Base-by-base conservation (phyloP, 2,797 vertebrate species). In the Acanthurus leucopareius region DNA sequence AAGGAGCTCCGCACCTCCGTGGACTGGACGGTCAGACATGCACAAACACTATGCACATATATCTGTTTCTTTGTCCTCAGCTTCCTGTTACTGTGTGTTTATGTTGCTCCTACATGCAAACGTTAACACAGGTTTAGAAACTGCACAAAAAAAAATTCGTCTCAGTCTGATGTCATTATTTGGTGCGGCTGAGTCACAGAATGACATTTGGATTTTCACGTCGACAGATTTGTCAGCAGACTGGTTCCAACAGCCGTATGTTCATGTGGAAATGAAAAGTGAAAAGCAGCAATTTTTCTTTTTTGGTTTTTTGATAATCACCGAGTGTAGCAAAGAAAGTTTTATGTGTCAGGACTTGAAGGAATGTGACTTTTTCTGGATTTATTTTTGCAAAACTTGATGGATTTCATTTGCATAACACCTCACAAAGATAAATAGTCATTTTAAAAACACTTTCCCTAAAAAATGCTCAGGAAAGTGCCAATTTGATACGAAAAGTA, bases 21-120 rank as follows among this genome's bases (percentile, higher is more conserved):
- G 92, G 98, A 99, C 93, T 99, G 98, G 98, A 99, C 96, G 78
- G 98, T 99, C 93, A 95, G 97, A 90, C 64, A 68, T 7, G 0
- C 54, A 28, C 38, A 69, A 0, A 10, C 44, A 51, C 73, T 35
- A 15, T 49, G 2, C n/a, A n/a, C n/a, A n/a, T n/a, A n/a, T n/a
- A n/a, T n/a, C n/a, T n/a, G n/a, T n/a, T n/a, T n/a, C n/a, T n/a
- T n/a, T n/a, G n/a, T n/a, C n/a, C n/a, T n/a, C n/a, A n/a, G n/a
- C n/a, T 25, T 4, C 7, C 16, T 6, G 6, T 2, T 57, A n/a
- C n/a, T n/a, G n/a, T n/a, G n/a, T n/a, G n/a, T n/a, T n/a, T n/a
- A n/a, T n/a, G n/a, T n/a, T n/a, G n/a, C n/a, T n/a, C n/a, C n/a
- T 13, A 11, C 40, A 19, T 15, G 20, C 7, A 7, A 15, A 16